A percentile compares a stretch with the other conserved stretches of the same genome.
Evolutionary conservation across 2,888 invertebrate genomes (phyloP).

Genomic region (Trichogramma evanescens): DNA sequence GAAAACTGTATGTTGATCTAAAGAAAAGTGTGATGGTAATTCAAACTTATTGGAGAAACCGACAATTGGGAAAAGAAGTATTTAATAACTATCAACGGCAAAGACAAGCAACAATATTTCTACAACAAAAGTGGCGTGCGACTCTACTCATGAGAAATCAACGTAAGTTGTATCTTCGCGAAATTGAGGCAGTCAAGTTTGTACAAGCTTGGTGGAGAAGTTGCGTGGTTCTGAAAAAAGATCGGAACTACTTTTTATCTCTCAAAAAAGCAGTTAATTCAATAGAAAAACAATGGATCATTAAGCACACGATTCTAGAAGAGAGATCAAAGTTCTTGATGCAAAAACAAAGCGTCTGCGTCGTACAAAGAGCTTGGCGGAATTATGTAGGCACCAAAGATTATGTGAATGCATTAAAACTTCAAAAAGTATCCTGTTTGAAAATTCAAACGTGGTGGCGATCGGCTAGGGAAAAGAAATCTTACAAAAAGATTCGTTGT

Average conservation of each 20-base stretch:
- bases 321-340: slow-evolving; percentile 40
- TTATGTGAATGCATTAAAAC: slow-evolving; percentile 16
- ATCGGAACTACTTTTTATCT: slow-evolving; percentile 41
- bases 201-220: slow-evolving; percentile 50
- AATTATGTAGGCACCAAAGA: slow-evolving; percentile 27
- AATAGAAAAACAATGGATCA: slow-evolving; percentile 33
- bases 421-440: slow-evolving; percentile 18
- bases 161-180: slow-evolving; percentile 41
- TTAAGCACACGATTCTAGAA: slow-evolving; percentile 44
- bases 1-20: slow-evolving; percentile 42
- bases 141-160: slow-evolving; percentile 40
- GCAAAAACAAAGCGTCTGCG: slow-evolving; percentile 37
- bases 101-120: slow-evolving; percentile 34
- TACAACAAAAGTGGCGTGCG: slow-evolving; percentile 43
- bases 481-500: slow-evolving; percentile 19
- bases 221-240: slow-evolving; percentile 39
- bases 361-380: slow-evolving; percentile 48
- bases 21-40: slow-evolving; percentile 47
- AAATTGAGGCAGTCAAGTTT: slow-evolving; percentile 30
- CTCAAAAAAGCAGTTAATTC: slow-evolving; percentile 38
- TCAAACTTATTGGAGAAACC: slow-evolving; percentile 51
- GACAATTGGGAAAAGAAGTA: slow-evolving; percentile 31
- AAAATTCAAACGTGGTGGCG: slow-evolving; percentile 35
- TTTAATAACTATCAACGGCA: slow-evolving; percentile 34
- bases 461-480: slow-evolving; percentile 13